phyloP scores from a whole-genome alignment of 2,113 vertebrate species.

The Acanthisitta chloris region DNA sequence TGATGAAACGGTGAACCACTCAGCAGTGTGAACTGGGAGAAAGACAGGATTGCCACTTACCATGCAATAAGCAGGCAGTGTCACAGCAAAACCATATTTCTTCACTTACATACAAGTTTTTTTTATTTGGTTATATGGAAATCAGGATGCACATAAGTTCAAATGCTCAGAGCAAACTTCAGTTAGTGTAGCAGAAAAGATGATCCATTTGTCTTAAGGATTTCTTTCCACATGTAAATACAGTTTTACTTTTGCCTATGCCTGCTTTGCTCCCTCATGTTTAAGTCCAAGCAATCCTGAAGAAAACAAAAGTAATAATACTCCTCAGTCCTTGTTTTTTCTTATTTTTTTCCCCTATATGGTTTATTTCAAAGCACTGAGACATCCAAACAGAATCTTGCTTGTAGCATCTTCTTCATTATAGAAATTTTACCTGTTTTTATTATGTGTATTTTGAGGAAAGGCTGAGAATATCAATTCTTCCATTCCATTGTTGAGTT shows the following conservation, averaged over 20 bases:
- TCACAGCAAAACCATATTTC: constrained; percentile 7
- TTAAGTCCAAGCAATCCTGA: background rate
- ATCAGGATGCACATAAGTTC: background rate
- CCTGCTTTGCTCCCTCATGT: background rate
- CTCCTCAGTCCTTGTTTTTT: background rate
- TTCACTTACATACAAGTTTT: background rate
- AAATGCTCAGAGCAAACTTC: background rate
- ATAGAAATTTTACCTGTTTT: background rate
- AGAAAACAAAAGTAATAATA: background rate
- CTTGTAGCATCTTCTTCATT: background rate
- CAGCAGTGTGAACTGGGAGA: background rate
- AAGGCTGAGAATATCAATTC: background rate
- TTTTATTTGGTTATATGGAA: constrained; percentile 8
- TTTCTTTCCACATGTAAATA: background rate
- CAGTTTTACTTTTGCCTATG: background rate
- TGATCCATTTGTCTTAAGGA: background rate
- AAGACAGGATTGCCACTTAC: background rate
- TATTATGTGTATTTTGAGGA: background rate
- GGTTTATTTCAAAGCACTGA: background rate
- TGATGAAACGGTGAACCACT: background rate
- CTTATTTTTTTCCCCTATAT: background rate
- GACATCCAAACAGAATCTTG: background rate
- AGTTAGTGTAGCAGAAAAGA: background rate
- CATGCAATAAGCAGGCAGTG: background rate
- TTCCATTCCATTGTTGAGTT: background rate